phyloP scores from a whole-genome alignment of 2,888 invertebrate genomes.

The Macroteleia sp. region DNA sequence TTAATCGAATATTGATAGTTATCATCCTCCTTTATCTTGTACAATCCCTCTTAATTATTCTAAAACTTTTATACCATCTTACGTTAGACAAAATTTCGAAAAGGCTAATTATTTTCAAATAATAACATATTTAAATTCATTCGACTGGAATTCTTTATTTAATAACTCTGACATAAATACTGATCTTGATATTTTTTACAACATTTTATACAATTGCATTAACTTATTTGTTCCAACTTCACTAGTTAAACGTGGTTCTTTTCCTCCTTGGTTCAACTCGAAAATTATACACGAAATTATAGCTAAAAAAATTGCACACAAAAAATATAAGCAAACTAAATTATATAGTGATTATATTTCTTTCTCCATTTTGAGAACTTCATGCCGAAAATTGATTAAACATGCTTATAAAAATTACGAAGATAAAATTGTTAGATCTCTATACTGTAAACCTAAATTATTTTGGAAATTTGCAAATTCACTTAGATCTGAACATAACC shows the following conservation, averaged over 20 bases:
- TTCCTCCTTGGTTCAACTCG: neutral
- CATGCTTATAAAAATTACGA: neutral
- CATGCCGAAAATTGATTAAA: neutral
- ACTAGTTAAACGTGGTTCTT: no score
- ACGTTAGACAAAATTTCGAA: no score
- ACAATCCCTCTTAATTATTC: no score
- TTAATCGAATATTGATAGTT: no score
- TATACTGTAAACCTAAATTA: neutral
- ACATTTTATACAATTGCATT: neutral
- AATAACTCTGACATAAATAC: no score
- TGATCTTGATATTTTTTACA: no score
- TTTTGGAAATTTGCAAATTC: neutral
- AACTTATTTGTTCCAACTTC: neutral
- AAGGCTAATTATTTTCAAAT: no score
- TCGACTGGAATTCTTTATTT: no score
- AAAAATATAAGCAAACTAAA: neutral
- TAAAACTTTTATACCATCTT: no score
- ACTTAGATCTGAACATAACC: neutral
- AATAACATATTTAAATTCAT: no score
- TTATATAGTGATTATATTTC: neutral
- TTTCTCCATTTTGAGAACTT: neutral
- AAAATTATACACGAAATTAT: neutral
- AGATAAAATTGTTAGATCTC: neutral
- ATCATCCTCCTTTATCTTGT: no score
- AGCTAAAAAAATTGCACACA: neutral